A percentile compares a stretch with the other conserved stretches of the same genome.
These are phyloP conservation scores for Lycia hirtaria DNA, from an alignment of 2,888 invertebrate genomes.

Conservation along the genomic window DNA sequence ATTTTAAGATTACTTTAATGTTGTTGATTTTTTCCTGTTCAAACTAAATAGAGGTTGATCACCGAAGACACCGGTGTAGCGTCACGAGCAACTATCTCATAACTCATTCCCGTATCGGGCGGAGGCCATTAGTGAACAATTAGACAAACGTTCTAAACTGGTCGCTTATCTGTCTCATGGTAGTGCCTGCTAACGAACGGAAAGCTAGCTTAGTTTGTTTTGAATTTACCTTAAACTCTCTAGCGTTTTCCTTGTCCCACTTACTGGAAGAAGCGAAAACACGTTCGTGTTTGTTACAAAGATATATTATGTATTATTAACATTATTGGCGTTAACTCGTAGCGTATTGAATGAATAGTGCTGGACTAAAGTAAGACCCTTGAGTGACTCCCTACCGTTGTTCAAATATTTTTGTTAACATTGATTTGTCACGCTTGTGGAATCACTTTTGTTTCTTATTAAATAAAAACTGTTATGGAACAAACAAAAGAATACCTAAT, in stretches of 20 bases:
- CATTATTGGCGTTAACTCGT: not conserved
- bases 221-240: not conserved
- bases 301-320: not conserved
- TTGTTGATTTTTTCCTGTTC: slow-evolving; percentile 1
- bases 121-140: slow-evolving; percentile 70
- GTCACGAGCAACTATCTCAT: slow-evolving; percentile 34
- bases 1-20: too few relatives aligned
- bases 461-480: not conserved
- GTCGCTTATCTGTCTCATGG: slow-evolving; percentile 54
- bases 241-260: slow-evolving; percentile 1
- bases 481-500: not conserved
- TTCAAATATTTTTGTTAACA: not conserved
- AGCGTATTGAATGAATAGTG: not conserved
- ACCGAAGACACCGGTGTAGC: slow-evolving; percentile 34
- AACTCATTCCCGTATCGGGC: slow-evolving; percentile 58
- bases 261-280: not conserved
- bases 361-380: not conserved
- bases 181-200: slow-evolving; percentile 33
- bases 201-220: slow-evolving; percentile 17
- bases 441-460: too few relatives aligned
- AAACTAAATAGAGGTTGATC: slow-evolving; percentile 31
- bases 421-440: too few relatives aligned
- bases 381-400: not conserved
- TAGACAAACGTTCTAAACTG: slow-evolving; percentile 64
- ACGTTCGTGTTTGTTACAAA: not conserved